These are phyloP conservation scores for Amphimedon queenslandica DNA, from an alignment of 37 sponge, comb jelly and placozoan species.

Conservation along the genomic window DNA sequence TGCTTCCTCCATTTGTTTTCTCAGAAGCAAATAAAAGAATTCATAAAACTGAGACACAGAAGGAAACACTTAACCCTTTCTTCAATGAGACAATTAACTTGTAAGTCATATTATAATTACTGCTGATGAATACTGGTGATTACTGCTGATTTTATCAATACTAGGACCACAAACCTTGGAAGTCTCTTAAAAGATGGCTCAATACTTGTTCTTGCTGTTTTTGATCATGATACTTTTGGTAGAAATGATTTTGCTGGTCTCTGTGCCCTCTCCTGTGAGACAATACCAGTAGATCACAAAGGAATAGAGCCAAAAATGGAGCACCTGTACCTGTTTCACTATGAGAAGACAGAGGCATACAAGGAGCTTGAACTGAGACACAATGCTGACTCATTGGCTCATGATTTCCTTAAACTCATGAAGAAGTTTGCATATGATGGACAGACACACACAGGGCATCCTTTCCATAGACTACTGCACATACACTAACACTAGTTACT, in stretches of 20 bases:
- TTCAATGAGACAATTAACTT: slow-evolving; percentile 36
- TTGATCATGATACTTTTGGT: slow-evolving; percentile 44
- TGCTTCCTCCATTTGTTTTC: slow-evolving; percentile 25
- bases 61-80: slow-evolving; percentile 44
- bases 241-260: slow-evolving; percentile 50
- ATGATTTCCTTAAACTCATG: background rate
- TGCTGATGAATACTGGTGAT: no score
- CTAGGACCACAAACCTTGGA: no score
- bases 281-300: no score
- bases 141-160: no score
- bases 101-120: no score
- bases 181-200: slow-evolving; percentile 26
- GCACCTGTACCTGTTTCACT: background rate
- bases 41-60: slow-evolving; percentile 21
- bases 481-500: no score
- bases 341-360: background rate
- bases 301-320: slow-evolving; percentile 3
- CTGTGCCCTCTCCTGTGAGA: slow-evolving; percentile 30
- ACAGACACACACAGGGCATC: background rate
- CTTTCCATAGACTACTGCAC: background rate
- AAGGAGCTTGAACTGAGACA: background rate
- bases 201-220: slow-evolving; percentile 41
- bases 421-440: background rate
- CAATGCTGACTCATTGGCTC: no score
- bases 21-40: background rate